Percentiles rank a stretch among this genome's conserved stretches.
These are phyloP conservation scores for Pseudococcus longispinus DNA, from an alignment of 2,888 invertebrate species.

Conservation along the genomic window DNA sequence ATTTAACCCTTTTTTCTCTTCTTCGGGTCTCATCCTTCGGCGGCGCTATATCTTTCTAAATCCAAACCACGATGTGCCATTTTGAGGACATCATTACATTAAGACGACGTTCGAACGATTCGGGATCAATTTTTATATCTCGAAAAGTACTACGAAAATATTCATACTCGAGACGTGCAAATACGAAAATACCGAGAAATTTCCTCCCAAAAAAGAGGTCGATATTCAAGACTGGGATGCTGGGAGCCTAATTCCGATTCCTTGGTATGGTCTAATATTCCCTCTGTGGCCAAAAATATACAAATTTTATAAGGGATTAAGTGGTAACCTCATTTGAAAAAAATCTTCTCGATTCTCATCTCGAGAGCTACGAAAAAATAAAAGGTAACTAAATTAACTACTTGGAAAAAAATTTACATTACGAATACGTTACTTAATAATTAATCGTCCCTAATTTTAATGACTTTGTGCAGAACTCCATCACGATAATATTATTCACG, in stretches of 20 bases:
- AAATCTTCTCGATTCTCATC: neutral
- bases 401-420: neutral
- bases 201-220: too few species aligned
- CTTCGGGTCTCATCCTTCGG: neutral
- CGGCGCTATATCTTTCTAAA: neutral
- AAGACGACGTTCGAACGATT: too few species aligned
- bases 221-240: too few species aligned
- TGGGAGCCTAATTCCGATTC: too few species aligned
- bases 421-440: neutral
- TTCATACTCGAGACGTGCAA: too few species aligned
- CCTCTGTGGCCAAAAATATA: too few species aligned
- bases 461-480: slow-evolving; percentile 20
- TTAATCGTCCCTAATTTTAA: slow-evolving; percentile 2
- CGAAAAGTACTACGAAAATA: too few species aligned
- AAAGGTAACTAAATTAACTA: neutral
- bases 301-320: too few species aligned
- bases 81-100: too few species aligned
- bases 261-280: too few species aligned
- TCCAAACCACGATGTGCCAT: neutral
- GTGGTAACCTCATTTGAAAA: neutral
- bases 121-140: too few species aligned
- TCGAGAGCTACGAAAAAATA: neutral
- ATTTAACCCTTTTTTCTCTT: neutral
- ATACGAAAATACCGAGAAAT: too few species aligned
- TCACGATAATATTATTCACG: neutral